Evolutionary conservation across 2,797 vertebrate genomes (phyloP).

Genomic region (Parotocinclus haroldoi): DNA sequence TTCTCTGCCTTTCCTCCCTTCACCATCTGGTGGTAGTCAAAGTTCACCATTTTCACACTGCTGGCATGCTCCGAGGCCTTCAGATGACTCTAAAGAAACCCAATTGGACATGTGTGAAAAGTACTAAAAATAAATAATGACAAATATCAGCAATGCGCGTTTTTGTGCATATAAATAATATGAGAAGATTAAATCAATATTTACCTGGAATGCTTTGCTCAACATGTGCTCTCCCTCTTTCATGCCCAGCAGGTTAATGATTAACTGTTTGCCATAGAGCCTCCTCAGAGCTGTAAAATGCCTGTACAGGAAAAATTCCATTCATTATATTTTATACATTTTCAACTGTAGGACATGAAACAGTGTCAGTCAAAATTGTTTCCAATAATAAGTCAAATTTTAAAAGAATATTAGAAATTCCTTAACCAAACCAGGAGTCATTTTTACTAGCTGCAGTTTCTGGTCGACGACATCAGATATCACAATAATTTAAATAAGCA

Average conservation of each 20-base stretch:
- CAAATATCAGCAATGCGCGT: no score
- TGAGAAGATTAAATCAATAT: slow-evolving; percentile 26
- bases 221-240: slow-evolving; percentile 99
- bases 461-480: no score
- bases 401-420: not conserved
- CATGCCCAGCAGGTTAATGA: slow-evolving; percentile 93
- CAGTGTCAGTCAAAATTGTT: no score
- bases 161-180: not conserved
- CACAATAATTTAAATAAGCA: no score
- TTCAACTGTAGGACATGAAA: no score
- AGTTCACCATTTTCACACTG: slow-evolving; percentile 92
- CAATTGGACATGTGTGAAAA: not conserved
- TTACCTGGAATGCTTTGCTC: slow-evolving; percentile 96
- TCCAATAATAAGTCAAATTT: not conserved
- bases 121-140: not conserved
- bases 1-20: slow-evolving; percentile 94
- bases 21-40: slow-evolving; percentile 98
- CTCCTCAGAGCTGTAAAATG: slow-evolving; percentile 89
- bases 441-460: no score
- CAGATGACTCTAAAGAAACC: slow-evolving; percentile 84
- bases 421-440: no score
- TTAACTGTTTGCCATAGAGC: slow-evolving; percentile 92
- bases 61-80: slow-evolving; percentile 89
- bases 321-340: no score
- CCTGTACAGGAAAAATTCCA: slow-evolving; percentile 59